phyloP scores from a whole-genome alignment of 1,140 invertebrate species.

The Drosophila bocqueti region DNA sequence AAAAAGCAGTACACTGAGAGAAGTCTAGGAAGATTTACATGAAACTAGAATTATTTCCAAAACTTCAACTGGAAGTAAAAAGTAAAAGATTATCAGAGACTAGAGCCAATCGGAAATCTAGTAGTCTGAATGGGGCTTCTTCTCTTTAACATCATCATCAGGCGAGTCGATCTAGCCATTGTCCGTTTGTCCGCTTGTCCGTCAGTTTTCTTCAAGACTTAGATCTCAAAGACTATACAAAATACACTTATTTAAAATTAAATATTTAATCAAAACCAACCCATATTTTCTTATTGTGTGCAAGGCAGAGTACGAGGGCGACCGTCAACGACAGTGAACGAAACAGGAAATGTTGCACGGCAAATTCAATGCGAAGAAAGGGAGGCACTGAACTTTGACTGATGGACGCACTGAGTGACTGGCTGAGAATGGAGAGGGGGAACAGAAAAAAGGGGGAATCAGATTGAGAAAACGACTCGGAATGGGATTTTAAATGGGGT shows the following conservation, averaged over 20 bases:
- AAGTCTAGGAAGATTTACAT: not conserved
- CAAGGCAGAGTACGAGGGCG: constrained; percentile 4
- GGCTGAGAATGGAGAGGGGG: not conserved
- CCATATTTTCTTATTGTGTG: not conserved
- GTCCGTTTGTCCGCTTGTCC: not conserved
- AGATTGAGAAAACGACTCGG: constrained; percentile 18
- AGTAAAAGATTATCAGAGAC: no score
- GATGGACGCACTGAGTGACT: constrained; percentile 43
- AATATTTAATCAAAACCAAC: not conserved
- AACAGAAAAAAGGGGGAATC: not conserved
- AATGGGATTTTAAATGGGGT: constrained; percentile 7
- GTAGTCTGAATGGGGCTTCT: not conserved
- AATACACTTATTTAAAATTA: not conserved
- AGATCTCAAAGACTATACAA: not conserved
- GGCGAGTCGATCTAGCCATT: not conserved
- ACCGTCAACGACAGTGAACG: constrained; percentile 33
- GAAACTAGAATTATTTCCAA: not conserved
- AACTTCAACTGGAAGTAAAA: no score
- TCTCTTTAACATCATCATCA: not conserved
- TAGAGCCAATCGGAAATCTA: no score
- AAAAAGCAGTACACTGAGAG: not conserved
- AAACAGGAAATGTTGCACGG: constrained; percentile 77
- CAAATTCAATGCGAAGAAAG: constrained; percentile 40
- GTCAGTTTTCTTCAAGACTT: not conserved
- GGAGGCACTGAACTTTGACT: constrained; percentile 61